phyloP scores from a whole-genome alignment of 2,113 vertebrate species.

The Psophia crepitans region DNA sequence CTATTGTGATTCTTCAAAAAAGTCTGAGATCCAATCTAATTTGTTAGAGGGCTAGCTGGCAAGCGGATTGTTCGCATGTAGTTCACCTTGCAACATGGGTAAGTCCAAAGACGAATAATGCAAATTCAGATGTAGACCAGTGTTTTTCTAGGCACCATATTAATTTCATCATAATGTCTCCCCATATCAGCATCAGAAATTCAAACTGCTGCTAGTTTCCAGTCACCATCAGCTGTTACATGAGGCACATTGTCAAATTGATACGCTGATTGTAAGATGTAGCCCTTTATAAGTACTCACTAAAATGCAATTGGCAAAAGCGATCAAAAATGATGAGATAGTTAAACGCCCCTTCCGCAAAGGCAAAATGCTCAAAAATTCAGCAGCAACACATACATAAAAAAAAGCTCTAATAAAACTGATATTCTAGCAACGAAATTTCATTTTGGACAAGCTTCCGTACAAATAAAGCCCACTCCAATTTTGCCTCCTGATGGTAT shows the following conservation, averaged over 20 bases:
- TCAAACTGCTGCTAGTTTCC: not conserved
- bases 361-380: not conserved
- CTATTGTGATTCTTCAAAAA: not conserved
- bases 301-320: not conserved
- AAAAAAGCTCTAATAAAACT: not conserved
- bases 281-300: not conserved
- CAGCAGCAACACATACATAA: not conserved
- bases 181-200: not conserved
- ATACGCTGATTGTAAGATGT: not conserved
- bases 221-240: not conserved
- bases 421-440: not conserved
- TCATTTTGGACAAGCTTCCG: not conserved
- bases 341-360: not conserved
- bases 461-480: not conserved
- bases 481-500: not conserved
- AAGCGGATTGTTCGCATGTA: not conserved
- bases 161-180: not conserved
- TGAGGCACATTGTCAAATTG: not conserved
- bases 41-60: not conserved
- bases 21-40: not conserved
- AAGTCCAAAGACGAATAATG: not conserved
- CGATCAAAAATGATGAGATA: not conserved
- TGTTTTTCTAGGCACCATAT: not conserved
- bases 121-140: not conserved
- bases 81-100: not conserved